Percentiles rank a stretch among this genome's conserved stretches.
Conservation (phyloP, 2,113 vertebrate species). For the Eolophus roseicapilla region DNA sequence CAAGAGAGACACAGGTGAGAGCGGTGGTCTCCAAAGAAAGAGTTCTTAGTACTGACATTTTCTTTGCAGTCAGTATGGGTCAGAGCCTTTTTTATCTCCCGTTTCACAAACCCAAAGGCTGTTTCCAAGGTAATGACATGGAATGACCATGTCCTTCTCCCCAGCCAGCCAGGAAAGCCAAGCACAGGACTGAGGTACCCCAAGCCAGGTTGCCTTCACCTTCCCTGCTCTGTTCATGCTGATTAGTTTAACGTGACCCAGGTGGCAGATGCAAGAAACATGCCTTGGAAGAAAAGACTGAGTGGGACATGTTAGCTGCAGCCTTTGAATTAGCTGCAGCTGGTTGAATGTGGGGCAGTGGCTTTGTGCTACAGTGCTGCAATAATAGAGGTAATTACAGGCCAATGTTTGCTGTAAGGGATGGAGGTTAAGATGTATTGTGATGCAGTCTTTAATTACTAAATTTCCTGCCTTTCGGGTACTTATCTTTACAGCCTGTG, state of each 20-base stretch:
- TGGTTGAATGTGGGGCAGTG: neutral
- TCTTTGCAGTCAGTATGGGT: neutral
- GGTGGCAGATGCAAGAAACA: slow-evolving; percentile 2
- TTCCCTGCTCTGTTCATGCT: neutral
- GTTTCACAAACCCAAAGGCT: neutral
- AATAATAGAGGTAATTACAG: neutral
- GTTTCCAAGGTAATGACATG: neutral
- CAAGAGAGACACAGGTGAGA: neutral
- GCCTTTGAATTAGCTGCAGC: slow-evolving; percentile 45
- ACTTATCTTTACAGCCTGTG: neutral
- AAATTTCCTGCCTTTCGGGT: neutral
- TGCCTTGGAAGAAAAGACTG: slow-evolving; percentile 13
- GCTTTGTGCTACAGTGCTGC: neutral
- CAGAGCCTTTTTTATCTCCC: neutral
- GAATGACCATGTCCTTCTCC: neutral
- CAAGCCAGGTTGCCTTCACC: neutral
- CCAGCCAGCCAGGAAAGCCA: neutral
- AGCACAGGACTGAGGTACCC: neutral
- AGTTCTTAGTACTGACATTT: neutral
- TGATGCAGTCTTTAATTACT: neutral
- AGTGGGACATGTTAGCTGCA: slow-evolving; percentile 21
- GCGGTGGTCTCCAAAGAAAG: neutral
- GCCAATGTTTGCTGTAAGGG: neutral
- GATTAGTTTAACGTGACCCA: neutral
- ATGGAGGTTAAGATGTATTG: neutral